Conservation (phyloP, 2,797 vertebrate species). For the Monodelphis domestica region DNA sequence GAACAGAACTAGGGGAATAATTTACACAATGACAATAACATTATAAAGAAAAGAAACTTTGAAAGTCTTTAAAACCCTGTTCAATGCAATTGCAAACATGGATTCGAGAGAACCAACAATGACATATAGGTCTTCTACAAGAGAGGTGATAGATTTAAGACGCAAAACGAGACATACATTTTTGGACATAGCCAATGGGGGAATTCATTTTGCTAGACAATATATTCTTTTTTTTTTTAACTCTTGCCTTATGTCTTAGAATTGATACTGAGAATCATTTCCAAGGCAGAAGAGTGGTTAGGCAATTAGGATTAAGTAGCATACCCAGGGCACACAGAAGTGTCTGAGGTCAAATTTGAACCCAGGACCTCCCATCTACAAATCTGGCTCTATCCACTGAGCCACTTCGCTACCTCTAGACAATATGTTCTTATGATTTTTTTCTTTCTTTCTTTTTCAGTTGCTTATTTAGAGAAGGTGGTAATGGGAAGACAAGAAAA, state of each 20-base stretch:
- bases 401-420: no score
- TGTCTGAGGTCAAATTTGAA: no score
- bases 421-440: neutral
- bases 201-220: neutral
- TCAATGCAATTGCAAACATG: neutral
- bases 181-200: neutral
- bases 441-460: neutral
- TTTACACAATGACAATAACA: neutral
- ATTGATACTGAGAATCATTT: no score
- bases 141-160: neutral
- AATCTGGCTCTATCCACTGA: no score
- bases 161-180: neutral
- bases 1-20: neutral
- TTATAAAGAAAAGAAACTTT: neutral
- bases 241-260: no score
- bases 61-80: neutral
- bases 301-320: no score
- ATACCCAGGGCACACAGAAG: no score
- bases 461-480: neutral
- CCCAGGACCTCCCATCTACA: no score
- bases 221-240: neutral
- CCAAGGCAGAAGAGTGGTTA: no score
- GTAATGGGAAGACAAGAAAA: neutral
- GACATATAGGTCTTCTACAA: neutral
- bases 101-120: neutral